Percentiles rank a stretch among this genome's conserved stretches.
Conservation (phyloP, 2,888 invertebrate species). For the Branchellion lobata region DNA sequence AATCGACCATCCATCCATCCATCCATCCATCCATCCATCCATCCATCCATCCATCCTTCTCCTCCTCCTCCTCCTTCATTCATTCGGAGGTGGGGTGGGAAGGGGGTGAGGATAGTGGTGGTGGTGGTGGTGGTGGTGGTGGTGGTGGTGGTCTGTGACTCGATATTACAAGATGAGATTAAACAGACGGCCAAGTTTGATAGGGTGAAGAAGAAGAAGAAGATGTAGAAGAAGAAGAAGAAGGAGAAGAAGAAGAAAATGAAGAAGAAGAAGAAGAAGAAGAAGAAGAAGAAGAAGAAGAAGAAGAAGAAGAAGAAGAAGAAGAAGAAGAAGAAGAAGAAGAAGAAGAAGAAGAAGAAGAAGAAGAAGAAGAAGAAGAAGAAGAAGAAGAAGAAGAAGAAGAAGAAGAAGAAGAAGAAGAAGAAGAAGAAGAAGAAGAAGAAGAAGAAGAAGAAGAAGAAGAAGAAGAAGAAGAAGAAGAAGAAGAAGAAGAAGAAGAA, state of each 20-base stretch:
- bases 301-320: slow-evolving; percentile 1
- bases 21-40: neutral
- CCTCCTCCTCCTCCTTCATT: too few relatives aligned
- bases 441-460: neutral
- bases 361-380: neutral
- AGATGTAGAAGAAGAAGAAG: neutral
- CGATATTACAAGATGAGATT: slow-evolving; percentile 19
- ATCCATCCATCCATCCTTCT: too few relatives aligned
- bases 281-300: slow-evolving; percentile 1
- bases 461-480: slow-evolving; percentile 7
- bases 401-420: neutral
- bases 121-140: neutral
- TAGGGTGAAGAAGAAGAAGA: too few relatives aligned
- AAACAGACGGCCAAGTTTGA: neutral
- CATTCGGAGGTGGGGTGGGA: too few relatives aligned
- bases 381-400: neutral
- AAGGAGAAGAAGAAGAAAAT: too few relatives aligned
- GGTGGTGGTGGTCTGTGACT: too few relatives aligned
- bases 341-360: slow-evolving; percentile 1
- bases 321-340: slow-evolving; percentile 8
- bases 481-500: slow-evolving; percentile 17
- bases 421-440: neutral
- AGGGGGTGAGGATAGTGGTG: too few relatives aligned
- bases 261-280: too few relatives aligned
- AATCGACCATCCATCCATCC: neutral